Base-by-base conservation (phyloP, 2,113 vertebrate species). In the Dipodomys spectabilis region DNA sequence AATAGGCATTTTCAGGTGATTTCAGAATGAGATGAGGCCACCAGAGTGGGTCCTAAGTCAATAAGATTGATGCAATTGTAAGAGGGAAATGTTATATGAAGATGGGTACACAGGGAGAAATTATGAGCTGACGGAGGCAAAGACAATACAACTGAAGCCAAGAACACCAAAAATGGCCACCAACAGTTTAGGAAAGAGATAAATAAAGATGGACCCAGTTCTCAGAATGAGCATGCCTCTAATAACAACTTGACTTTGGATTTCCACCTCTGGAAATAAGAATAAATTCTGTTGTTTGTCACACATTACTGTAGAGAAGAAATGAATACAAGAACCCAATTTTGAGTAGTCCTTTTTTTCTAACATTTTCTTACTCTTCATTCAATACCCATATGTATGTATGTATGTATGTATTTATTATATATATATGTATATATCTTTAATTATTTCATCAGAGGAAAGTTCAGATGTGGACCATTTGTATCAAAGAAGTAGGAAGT, bases 391-490 rank as follows among this genome's bases (percentile, higher is more conserved):
- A 6, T 39, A 39, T 39, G 39, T 39, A 39, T 39, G 39, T 39
- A 39, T 39, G 35, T 39, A 39, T 39, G 35, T 39, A 39, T 39
- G 35, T 39, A 39, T 4, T 0, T 39, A 39, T 39, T 39, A 39
- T 39, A 39, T 39, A 39, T 39, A 84, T 44, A 15, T 68, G 67
- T 60, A 30, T 79, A 69, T 90, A 85, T 45, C 35, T 87, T 89
- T 79, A 57, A 62, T 68, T 74, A 80, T 92, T 83, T 45, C 1
- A 23, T 80, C 75, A 64, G 75, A 74, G 75, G 44, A 86, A 91
- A 75, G 12, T 45, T 5, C 82, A 60, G 77, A 32, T 77, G 32
- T 67, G 44, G 53, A 83, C 23, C n/a, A 7, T 86, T 25, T 82
- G 15, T 75, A 49, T 86, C 28, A 32, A 69, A 88, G 49, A 82